Evolutionary conservation across 2,888 invertebrate genomes (phyloP), one percentile per base, ranked within the genome.

Genomic region (Cancer borealis): DNA sequence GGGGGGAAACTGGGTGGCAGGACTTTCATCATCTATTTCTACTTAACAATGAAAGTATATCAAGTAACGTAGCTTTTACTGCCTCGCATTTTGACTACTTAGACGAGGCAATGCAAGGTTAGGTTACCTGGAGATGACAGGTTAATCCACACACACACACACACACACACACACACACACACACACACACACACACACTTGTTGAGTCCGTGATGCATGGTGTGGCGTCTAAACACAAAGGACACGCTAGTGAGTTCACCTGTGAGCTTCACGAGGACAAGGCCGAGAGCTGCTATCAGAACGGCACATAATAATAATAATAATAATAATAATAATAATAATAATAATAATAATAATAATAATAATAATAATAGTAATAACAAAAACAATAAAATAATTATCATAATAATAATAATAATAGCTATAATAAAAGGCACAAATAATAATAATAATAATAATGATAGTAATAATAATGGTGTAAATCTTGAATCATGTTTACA

Each of bases 21-120:
- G 54, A 54, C 54, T 54, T 17, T 17, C 12, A 3, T 10, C 54
- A 54, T 17, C 54, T 10, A 54, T 54, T 54, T 14, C 12, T 54
- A 54, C 54, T 54, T 54, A 14, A 39, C 39, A 54, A 54, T 3
- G 14, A 54, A 54, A 54, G 12, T 54, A 54, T 2, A 12, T 3
- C 14, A 54, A 54, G 66, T 66, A 66, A 66, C 21, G 3, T n/a
- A 21, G 14, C n/a, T n/a, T 21, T 66, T 66, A n/a, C 66, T 66
- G n/a, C 66, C 66, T 66, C 66, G 66, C 66, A n/a, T n/a, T 66
- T 66, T 66, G 66, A 66, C 66, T 66, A 66, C 66, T 66, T 66
- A n/a, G n/a, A n/a, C 66, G 66, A 66, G 66, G 66, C 66, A 21
- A n/a, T 14, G 21, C 21, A 66, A n/a, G n/a, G 66, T 66, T 66